Conservation (phyloP, 37 sponge, comb jelly and placozoan genomes). For the Halichondria panicea region DNA sequence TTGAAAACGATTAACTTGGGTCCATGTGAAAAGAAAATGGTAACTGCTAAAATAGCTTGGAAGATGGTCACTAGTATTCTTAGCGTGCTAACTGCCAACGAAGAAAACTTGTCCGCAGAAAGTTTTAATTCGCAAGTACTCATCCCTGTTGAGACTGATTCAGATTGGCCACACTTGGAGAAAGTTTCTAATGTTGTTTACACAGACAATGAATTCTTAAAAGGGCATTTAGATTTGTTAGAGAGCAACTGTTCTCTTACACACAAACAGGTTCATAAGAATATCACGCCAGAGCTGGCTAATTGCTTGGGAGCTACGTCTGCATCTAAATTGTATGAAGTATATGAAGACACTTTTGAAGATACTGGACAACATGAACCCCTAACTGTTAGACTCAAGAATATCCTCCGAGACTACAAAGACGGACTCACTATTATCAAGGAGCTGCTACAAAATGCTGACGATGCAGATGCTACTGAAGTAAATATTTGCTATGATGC, state of each 20-base stretch:
- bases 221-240: not conserved
- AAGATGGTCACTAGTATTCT: conserved; percentile 37
- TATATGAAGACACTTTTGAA: conserved; percentile 58
- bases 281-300: conserved; percentile 16
- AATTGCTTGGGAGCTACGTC: conserved; percentile 29
- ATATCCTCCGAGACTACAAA: conserved; percentile 74
- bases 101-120: not conserved
- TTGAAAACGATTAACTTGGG: conserved; percentile 30
- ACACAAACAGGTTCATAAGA: conserved; percentile 18
- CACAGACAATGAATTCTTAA: conserved; percentile 42
- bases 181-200: conserved; percentile 30
- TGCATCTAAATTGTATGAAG: conserved; percentile 24
- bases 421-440: conserved; percentile 72
- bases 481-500: conserved; percentile 66
- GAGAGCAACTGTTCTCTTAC: not conserved
- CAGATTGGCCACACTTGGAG: conserved; percentile 18
- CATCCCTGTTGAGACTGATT: conserved; percentile 36
- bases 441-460: conserved; percentile 86
- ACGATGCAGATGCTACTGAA: conserved; percentile 82
- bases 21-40: not conserved
- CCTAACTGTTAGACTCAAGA: conserved; percentile 56
- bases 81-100: conserved; percentile 47
- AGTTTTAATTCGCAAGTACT: not conserved
- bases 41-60: conserved; percentile 27
- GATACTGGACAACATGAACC: conserved; percentile 72